Conservation (phyloP, 2,888 invertebrate species). For the Epistrophella euchroma region DNA sequence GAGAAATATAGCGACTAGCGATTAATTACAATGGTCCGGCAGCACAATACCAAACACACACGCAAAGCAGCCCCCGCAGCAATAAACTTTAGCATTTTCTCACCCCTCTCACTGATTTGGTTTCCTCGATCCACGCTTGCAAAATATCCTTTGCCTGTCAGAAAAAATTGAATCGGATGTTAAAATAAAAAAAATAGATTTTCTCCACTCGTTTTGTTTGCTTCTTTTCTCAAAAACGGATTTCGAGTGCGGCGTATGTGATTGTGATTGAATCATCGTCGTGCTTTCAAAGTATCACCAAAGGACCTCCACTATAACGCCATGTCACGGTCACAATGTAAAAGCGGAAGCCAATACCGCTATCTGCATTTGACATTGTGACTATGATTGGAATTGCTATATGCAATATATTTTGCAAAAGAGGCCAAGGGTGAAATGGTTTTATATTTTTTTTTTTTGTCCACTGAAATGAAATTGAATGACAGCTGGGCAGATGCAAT, state of each 20-base stretch:
- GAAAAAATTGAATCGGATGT: constrained; percentile 4
- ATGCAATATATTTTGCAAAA: constrained; percentile 34
- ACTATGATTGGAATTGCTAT: constrained; percentile 53
- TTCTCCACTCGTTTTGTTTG: constrained; percentile 35
- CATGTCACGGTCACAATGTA: constrained; percentile 54
- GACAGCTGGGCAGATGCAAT: background rate
- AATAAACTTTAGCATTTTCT: constrained; percentile 51
- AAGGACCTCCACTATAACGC: constrained; percentile 22
- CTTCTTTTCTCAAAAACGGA: constrained; percentile 35
- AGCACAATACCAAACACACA: constrained; percentile 38
- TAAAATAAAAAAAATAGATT: constrained; percentile 25
- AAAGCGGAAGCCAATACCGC: constrained; percentile 55
- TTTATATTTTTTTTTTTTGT: background rate
- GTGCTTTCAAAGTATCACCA: constrained; percentile 52
- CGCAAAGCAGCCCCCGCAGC: constrained; percentile 11
- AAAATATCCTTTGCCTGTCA: constrained; percentile 33
- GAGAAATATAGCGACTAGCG: constrained; percentile 66
- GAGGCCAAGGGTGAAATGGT: constrained; percentile 17
- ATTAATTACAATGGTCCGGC: constrained; percentile 69
- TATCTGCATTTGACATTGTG: constrained; percentile 48
- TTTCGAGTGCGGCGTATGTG: constrained; percentile 55
- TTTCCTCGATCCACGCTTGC: constrained; percentile 29
- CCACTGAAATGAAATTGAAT: background rate
- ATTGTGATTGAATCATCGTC: constrained; percentile 69
- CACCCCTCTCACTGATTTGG: constrained; percentile 40